Conservation (phyloP, 2,888 invertebrate genomes). For the Alsophila aescularia region DNA sequence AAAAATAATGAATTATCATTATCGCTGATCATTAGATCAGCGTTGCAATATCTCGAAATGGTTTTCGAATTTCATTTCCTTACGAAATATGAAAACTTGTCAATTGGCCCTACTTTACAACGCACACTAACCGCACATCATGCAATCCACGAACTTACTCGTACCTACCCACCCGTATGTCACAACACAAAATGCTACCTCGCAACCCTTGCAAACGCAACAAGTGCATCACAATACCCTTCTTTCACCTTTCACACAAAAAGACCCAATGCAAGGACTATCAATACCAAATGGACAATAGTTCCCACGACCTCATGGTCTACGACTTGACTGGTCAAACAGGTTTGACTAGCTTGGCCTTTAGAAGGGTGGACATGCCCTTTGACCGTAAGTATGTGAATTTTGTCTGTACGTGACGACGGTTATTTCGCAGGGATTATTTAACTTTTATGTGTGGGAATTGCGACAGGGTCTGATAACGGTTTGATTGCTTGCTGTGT, state of each 20-base stretch:
- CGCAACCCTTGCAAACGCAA: conserved; percentile 26
- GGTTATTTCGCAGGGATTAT: conserved; percentile 35
- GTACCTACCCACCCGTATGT: conserved; percentile 26
- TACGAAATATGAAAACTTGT: too few relatives aligned
- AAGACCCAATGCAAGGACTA: conserved; percentile 54
- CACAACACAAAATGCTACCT: conserved; percentile 2
- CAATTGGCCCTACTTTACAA: too few relatives aligned
- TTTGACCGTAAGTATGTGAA: conserved; percentile 41
- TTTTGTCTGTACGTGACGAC: conserved; percentile 29
- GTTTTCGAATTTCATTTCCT: too few relatives aligned
- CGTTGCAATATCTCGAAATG: too few relatives aligned
- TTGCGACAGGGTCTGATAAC: neutral
- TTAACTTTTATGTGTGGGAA: conserved; percentile 22
- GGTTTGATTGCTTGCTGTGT: neutral
- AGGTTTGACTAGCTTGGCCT: conserved; percentile 51
- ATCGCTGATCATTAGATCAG: too few relatives aligned
- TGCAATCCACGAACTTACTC: neutral
- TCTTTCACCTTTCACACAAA: conserved; percentile 16
- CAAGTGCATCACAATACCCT: conserved; percentile 28
- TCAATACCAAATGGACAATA: conserved; percentile 55
- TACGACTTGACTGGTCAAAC: conserved; percentile 63
- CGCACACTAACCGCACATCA: too few relatives aligned
- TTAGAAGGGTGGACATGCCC: conserved; percentile 59
- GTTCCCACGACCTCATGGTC: conserved; percentile 61
- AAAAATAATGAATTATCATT: too few relatives aligned